Conservation (phyloP, 2,888 invertebrate genomes). For the Molanna angustata region DNA sequence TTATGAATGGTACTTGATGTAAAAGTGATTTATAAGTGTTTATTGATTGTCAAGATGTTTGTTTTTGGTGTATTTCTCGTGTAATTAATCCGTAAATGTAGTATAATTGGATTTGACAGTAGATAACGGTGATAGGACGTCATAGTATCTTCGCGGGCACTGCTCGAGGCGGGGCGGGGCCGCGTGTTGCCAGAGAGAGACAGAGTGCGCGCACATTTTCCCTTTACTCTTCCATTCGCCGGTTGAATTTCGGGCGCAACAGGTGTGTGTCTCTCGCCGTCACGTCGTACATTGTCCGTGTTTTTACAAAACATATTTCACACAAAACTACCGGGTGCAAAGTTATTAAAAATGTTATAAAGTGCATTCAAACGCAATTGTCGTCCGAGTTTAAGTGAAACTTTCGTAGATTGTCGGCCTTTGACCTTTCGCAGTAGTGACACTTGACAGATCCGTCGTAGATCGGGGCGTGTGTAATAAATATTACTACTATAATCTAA, state of each 20-base stretch:
- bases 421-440: constrained; percentile 20
- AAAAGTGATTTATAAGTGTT: too few species aligned
- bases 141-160: too few species aligned
- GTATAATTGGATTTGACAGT: too few species aligned
- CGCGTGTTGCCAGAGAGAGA: constrained; percentile 10
- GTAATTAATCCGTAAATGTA: too few species aligned
- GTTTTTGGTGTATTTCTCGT: too few species aligned
- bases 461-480: constrained; percentile 21
- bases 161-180: constrained; percentile 14
- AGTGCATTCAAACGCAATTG: constrained; percentile 12
- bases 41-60: too few species aligned
- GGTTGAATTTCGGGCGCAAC: constrained; percentile 25
- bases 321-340: constrained; percentile 9
- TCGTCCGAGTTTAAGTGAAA: constrained; percentile 15
- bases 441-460: constrained; percentile 22
- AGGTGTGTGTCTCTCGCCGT: constrained; percentile 21
- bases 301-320: constrained; percentile 21
- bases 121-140: too few species aligned
- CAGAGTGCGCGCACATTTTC: constrained; percentile 20
- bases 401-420: constrained; percentile 5
- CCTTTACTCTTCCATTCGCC: constrained; percentile 23
- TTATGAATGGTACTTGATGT: too few species aligned
- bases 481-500: too few species aligned
- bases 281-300: constrained; percentile 21
- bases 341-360: constrained; percentile 20